Base-by-base conservation (phyloP, 30 jellyfish, hydroid and myxozoan genomes). In the Aurelia coerulea region DNA sequence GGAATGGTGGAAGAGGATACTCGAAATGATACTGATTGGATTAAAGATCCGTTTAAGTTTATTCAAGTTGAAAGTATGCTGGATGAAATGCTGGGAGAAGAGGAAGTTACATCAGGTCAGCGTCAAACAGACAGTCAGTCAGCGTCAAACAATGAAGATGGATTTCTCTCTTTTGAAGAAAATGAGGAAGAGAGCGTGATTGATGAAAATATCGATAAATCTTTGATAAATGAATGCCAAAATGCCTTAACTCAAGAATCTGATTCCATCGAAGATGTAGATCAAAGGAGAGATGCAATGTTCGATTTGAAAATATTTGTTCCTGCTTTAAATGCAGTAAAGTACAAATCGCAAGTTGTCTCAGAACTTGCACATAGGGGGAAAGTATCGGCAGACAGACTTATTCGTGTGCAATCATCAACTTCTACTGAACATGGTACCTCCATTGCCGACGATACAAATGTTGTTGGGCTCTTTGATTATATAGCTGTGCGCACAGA, bases 341-440 rank as follows among this genome's bases (percentile, higher is more conserved):
- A n/a, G n/a, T n/a, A n/a, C n/a, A n/a, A n/a, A n/a, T n/a, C 84
- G 32, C 67, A 41, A 37, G 83, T 72, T 72, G 83, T 72, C 37
- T 18, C 67, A 72, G 67, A 50, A 35, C 83, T 41, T 41, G 83
- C 67, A 32, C 65, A 41, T 2, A 18, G 67, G 65, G 69, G 83
- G 65, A 72, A 41, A 34, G 83, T 72, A 37, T 72, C 83, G 67
- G 83, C 83, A 72, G 83, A 72, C 50, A 72, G 84, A 52, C 52
- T 74, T 49, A 51, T 42, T 11, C 37, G 84, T 14, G 84, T 74
- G 74, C 75, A 74, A n/a, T n/a, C n/a, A n/a, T n/a, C n/a, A n/a
- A n/a, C n/a, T n/a, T n/a, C n/a, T n/a, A n/a, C n/a, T n/a, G n/a
- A n/a, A n/a, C n/a, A n/a, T n/a, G n/a, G n/a, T n/a, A n/a, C n/a